Base-by-base conservation (phyloP, 2,113 vertebrate species). In the Nipponia nippon region DNA sequence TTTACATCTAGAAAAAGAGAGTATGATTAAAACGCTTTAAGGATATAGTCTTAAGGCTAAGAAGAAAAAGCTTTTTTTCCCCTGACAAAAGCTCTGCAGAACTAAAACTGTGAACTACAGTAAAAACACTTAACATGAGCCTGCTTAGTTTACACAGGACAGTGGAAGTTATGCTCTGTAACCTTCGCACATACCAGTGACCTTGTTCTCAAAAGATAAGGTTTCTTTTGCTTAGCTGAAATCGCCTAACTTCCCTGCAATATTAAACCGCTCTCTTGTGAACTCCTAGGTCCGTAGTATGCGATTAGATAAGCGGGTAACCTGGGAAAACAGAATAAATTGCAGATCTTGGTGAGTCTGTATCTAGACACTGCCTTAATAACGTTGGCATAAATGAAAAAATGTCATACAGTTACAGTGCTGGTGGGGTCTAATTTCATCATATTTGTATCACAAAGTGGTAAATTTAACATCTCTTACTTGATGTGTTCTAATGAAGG, bases 81-180 rank as follows among this genome's bases (percentile, higher is more conserved):
- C 8, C 4, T 62, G 23, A 23, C 10, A 32, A 32, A 81, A 84
- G 49, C 38, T 78, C 18, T 75, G 55, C 55, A 90, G 52, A 56
- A 29, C n/a, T 77, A 22, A 61, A 72, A 27, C 19, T 58, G 6
- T 70, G 18, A 91, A 8, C 13, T 40, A 4, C 26, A 27, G 21
- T 55, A n/a, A 75, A 63, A 36, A 8, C 11, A 53, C 0, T 38
- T 38, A n/a, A 32, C 0, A 0, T 16, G 21, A 14, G 5, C 13
- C 34, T 70, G 14, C 16, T 73, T 65, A 14, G 49, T 38, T 49
- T 50, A n/a, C 17, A 16, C 7, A 46, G 62, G 29, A 67, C 32
- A 30, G 20, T 20, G 21, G 6, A 65, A 66, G 12, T 21, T 23
- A 47, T 20, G 36, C 13, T 82, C 13, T 76, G 47, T 55, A 52